phyloP scores from a whole-genome alignment of 2,113 vertebrate genomes.

The Daboia siamensis region DNA sequence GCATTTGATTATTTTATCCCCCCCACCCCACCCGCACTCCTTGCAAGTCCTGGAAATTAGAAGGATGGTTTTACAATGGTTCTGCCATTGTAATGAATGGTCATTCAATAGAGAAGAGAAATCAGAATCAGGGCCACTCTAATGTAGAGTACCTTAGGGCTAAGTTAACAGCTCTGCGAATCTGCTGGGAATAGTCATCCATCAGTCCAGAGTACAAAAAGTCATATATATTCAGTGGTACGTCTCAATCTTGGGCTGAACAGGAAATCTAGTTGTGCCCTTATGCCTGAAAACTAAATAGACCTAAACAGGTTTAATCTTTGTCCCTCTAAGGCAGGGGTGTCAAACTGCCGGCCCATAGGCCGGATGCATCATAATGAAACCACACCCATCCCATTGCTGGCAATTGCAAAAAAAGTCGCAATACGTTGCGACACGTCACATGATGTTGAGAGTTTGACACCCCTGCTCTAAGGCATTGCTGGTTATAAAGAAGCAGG shows the following conservation, averaged over 20 bases:
- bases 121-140: background rate
- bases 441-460: no score
- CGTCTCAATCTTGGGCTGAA: background rate
- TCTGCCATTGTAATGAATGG: no score
- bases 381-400: no score
- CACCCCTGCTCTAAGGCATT: background rate
- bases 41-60: background rate
- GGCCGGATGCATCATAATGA: no score
- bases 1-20: background rate
- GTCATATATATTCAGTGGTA: background rate
- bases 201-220: background rate
- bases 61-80: background rate
- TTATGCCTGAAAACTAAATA: background rate
- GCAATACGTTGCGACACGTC: no score
- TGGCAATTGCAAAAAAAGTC: no score
- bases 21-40: no score
- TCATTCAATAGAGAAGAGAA: background rate
- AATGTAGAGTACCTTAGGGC: background rate
- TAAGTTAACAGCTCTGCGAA: background rate
- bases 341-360: no score
- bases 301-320: background rate
- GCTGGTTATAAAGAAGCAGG: background rate
- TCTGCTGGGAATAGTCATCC: background rate
- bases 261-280: background rate
- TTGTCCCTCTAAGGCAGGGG: background rate